Base-by-base conservation (phyloP, 2,888 invertebrate species). In the Dusona sp. region DNA sequence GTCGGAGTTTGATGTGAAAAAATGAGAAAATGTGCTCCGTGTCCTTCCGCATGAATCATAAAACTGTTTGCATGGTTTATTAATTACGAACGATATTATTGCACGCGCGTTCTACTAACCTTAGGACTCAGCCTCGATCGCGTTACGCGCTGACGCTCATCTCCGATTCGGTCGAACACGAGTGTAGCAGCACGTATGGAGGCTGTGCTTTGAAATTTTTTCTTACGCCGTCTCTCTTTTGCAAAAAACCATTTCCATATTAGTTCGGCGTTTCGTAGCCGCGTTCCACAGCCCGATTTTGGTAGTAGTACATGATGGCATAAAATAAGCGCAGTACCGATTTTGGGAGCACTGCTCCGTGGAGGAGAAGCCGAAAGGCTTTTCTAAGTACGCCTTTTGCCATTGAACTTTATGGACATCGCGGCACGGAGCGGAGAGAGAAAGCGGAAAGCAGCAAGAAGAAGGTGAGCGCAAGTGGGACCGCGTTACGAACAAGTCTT, bases 121-220 rank as follows among this genome's bases (percentile, higher is more conserved):
- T 82, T 75, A 74, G 70, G 82, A 82, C 74, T 85, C 64, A 78
- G 74, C 82, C 82, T 85, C 82, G 82, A 82, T 74, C 68, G 79
- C 67, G 29, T 74, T 85, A 48, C 73, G 29, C 48, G n/a, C 42
- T 51, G 42, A 36, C 74, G 74, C 81, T 73, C 77, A 73, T 79
- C 85, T 72, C 51, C 19, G 54, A 65, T 68, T 73, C 81, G 77
- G 36, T 22, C 9, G 68, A 13, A n/a, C 36, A n/a, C 8, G 36
- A 38, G 33, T 4, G 29, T 61, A 29, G 16, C 25, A 0, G 25
- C 1, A 6, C 29, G 3, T 29, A 29, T 4, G 61, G 61, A 61
- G 61, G 29, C 29, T 61, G 61, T 57, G 25, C 57, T 8, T 57
- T 57, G 25, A 29, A 11, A 61, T 13, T 16, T 61, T 29, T 61